phyloP scores from a whole-genome alignment of 1,140 invertebrate genomes.

The Linepithema humile region DNA sequence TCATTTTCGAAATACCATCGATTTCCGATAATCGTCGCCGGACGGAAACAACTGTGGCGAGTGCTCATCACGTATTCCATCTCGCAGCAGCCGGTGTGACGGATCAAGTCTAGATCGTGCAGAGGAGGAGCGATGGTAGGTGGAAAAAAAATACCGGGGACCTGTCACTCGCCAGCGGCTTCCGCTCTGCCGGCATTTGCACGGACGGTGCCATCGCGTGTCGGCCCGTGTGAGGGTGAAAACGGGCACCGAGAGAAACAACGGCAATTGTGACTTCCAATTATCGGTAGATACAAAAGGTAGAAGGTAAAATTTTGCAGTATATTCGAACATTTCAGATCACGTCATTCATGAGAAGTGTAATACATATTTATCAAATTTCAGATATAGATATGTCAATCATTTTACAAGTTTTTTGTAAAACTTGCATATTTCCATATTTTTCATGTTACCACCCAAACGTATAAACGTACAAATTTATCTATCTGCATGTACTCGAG shows the following conservation, averaged over 20 bases:
- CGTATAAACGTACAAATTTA: too few relatives aligned
- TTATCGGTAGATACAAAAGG: slow-evolving; percentile 16
- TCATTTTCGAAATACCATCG: slow-evolving; percentile 69
- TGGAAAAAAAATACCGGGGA: slow-evolving; percentile 38
- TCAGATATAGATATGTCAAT: not conserved
- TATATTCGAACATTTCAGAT: not conserved
- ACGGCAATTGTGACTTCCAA: slow-evolving; percentile 25
- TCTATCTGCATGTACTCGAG: not conserved
- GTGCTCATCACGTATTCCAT: slow-evolving; percentile 75
- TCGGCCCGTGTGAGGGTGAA: not conserved
- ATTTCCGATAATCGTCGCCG: slow-evolving; percentile 69
- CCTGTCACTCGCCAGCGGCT: slow-evolving; percentile 48
- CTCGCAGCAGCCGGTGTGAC: slow-evolving; percentile 65
- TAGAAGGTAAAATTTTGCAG: not conserved
- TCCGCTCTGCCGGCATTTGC: slow-evolving; percentile 49
- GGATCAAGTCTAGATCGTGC: slow-evolving; percentile 55
- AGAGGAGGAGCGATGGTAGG: not conserved
- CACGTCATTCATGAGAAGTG: not conserved
- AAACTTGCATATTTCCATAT: not conserved
- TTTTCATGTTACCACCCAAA: too few relatives aligned
- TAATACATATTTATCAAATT: not conserved
- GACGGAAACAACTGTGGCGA: slow-evolving; percentile 25
- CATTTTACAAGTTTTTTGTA: not conserved
- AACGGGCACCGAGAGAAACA: slow-evolving; percentile 27
- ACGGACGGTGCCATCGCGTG: slow-evolving; percentile 10